A percentile compares a stretch with the other conserved stretches of the same genome.
Conservation (phyloP, 2,797 vertebrate species). For the Knipowitschia caucasica region DNA sequence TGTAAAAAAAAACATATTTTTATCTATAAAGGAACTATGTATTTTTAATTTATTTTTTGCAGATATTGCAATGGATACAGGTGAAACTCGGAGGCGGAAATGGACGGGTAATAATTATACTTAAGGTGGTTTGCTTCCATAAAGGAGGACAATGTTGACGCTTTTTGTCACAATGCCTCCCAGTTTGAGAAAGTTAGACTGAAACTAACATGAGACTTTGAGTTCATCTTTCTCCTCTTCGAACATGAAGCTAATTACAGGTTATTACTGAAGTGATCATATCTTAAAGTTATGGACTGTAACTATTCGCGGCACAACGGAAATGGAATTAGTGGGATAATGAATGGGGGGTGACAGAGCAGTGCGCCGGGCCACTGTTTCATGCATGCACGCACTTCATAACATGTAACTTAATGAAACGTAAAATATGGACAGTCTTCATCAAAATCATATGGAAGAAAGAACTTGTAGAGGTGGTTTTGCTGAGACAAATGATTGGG, state of each 20-base stretch:
- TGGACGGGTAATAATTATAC: too few relatives aligned
- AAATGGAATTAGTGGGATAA: conserved; percentile 53
- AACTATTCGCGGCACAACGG: conserved; percentile 46
- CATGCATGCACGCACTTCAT: conserved; percentile 7
- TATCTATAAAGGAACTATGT: too few relatives aligned
- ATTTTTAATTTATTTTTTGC: too few relatives aligned
- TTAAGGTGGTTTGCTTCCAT: too few relatives aligned
- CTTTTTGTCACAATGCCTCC: background rate
- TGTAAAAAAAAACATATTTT: too few relatives aligned
- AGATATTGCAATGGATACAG: too few relatives aligned
- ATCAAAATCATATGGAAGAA: conserved; percentile 9
- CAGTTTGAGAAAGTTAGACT: conserved; percentile 16
- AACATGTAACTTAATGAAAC: conserved; percentile 9
- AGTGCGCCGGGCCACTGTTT: conserved; percentile 22
- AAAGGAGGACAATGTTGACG: too few relatives aligned
- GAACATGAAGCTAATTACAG: conserved; percentile 51
- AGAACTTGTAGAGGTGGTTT: background rate
- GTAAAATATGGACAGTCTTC: background rate
- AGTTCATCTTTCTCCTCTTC: conserved; percentile 32
- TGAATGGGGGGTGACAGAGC: conserved; percentile 37
- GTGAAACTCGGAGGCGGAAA: too few relatives aligned
- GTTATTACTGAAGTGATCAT: conserved; percentile 59
- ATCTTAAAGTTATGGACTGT: conserved; percentile 57
- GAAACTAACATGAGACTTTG: background rate
- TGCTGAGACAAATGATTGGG: conserved; percentile 2